phyloP scores from a whole-genome alignment of 2,113 vertebrate species.

The Rhombomys opimus region DNA sequence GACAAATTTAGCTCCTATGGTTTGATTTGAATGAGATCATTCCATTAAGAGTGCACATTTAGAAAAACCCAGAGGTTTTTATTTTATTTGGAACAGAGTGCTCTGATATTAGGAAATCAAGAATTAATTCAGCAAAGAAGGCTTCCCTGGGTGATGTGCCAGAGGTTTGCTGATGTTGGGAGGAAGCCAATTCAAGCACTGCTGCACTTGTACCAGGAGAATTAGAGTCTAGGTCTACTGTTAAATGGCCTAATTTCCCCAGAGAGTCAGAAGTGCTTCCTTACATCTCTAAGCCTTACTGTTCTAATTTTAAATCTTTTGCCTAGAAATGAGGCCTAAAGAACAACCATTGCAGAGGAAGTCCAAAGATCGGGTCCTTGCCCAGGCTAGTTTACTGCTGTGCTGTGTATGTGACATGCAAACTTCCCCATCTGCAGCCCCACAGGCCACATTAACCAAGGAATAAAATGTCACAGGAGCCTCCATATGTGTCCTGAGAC shows the following conservation, averaged over 20 bases:
- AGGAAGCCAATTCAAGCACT: not conserved
- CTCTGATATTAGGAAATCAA: not conserved
- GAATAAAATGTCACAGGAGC: not conserved
- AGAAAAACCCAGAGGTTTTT: not conserved
- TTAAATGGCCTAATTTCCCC: slow-evolving; percentile 31
- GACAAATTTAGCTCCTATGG: not conserved
- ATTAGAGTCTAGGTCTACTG: not conserved
- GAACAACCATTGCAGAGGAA: not conserved
- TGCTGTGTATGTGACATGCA: not conserved
- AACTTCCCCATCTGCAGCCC: too few relatives aligned
- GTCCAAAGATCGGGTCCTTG: not conserved
- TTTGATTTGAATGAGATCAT: slow-evolving; percentile 10
- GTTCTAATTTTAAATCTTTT: slow-evolving; percentile 19
- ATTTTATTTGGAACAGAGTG: not conserved
- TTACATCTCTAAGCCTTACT: not conserved
- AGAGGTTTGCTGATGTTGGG: not conserved
- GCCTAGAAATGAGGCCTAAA: not conserved
- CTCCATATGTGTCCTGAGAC: not conserved
- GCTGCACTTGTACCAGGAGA: not conserved
- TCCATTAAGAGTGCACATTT: not conserved
- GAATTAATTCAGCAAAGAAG: not conserved
- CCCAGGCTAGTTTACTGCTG: too few relatives aligned
- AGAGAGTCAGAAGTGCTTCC: not conserved
- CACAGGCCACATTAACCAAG: not conserved
- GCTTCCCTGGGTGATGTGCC: not conserved